Evolutionary conservation across 2,888 invertebrate genomes (phyloP).

Genomic region (Apodemia duryi): DNA sequence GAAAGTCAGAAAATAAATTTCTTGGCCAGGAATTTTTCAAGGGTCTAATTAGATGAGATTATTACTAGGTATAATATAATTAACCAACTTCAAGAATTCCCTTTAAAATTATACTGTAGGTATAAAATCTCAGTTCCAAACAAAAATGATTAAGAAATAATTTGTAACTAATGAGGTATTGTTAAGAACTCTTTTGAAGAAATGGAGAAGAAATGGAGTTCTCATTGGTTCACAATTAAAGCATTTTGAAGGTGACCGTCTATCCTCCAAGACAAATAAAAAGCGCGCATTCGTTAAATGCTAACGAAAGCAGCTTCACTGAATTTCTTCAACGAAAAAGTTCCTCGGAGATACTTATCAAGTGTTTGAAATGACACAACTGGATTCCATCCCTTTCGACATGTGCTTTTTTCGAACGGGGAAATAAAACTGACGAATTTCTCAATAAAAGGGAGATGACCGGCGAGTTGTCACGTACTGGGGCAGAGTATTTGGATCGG

Average conservation of each 20-base stretch:
- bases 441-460: conserved; percentile 78
- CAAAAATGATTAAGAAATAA: conserved; percentile 14
- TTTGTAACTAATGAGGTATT: conserved; percentile 47
- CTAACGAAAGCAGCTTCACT: conserved; percentile 65
- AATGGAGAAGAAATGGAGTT: conserved; percentile 50
- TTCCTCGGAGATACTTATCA: conserved; percentile 71
- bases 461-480: conserved; percentile 71
- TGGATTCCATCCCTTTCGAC: conserved; percentile 65
- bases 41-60: background rate
- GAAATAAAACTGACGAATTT: conserved; percentile 78
- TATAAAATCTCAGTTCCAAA: background rate
- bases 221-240: conserved; percentile 73
- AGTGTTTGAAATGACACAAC: conserved; percentile 80
- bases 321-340: conserved; percentile 69
- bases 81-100: background rate
- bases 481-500: conserved; percentile 72
- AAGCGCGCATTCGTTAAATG: conserved; percentile 67
- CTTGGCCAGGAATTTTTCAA: background rate
- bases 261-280: conserved; percentile 57
- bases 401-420: conserved; percentile 59
- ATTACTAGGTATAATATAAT: background rate
- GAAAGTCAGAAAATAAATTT: background rate
- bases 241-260: conserved; percentile 73
- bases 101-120: background rate
- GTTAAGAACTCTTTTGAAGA: conserved; percentile 42